Evolutionary conservation across 2,113 vertebrate genomes (phyloP).

Genomic region (Cebus imitator): DNA sequence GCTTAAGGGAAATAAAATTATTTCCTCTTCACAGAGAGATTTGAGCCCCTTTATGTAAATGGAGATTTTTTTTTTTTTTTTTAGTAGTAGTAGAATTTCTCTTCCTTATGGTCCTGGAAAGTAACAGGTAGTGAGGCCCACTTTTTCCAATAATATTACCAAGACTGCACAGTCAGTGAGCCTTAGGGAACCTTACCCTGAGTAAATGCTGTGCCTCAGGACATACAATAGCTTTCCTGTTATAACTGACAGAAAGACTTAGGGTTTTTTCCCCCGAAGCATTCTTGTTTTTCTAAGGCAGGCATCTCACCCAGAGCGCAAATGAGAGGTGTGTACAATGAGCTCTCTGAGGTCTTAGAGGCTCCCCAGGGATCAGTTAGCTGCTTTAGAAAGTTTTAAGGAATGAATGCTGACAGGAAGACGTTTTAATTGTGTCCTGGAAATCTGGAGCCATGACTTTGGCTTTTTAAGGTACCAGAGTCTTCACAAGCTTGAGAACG

Average conservation of each 20-base stretch:
- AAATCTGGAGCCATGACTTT: constrained; percentile 34
- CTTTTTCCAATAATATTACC: background rate
- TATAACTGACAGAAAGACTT: constrained; percentile 51
- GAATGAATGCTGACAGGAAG: background rate
- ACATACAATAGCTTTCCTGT: background rate
- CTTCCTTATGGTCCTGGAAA: background rate
- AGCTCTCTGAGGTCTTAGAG: background rate
- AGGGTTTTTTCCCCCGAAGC: background rate
- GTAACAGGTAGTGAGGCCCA: background rate
- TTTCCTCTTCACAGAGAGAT: constrained; percentile 19
- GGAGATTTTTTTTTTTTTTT: background rate
- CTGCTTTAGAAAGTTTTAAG: background rate
- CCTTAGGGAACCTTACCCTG: background rate
- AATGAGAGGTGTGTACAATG: background rate
- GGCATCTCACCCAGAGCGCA: background rate
- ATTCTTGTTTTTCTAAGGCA: constrained; percentile 17
- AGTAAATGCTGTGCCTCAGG: background rate
- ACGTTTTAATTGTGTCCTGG: constrained; percentile 49
- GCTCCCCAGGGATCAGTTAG: constrained; percentile 8
- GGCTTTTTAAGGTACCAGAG: background rate
- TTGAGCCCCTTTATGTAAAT: background rate
- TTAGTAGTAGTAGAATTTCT: background rate
- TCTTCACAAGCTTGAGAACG: background rate
- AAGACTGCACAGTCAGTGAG: background rate
- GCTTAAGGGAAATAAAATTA: constrained; percentile 11